Percentiles rank a stretch among this genome's conserved stretches.
phyloP scores from a whole-genome alignment of 2,888 invertebrate genomes.

The Drosophila prostipennis region DNA sequence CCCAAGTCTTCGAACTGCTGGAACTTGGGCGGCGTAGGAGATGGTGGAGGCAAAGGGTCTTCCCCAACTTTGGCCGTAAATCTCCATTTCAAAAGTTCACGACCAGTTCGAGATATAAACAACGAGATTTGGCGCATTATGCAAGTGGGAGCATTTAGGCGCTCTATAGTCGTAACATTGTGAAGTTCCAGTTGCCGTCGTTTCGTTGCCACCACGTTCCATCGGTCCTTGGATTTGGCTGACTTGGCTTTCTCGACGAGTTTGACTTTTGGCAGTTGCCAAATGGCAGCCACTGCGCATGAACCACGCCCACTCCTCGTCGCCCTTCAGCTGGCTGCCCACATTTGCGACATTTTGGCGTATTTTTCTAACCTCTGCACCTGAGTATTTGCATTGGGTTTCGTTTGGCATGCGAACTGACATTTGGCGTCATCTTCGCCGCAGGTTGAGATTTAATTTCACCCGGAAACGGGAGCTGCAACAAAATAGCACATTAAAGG shows the following conservation, averaged over 20 bases:
- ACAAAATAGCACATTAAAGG: constrained; percentile 13
- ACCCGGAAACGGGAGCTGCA: constrained; percentile 17
- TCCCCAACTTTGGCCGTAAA: constrained; percentile 34
- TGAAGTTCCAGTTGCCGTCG: constrained; percentile 46
- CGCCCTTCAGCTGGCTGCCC: constrained; percentile 22
- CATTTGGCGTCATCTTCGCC: constrained; percentile 3
- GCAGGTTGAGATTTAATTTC: constrained; percentile 15
- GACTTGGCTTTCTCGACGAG: constrained; percentile 2
- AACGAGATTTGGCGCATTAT: constrained; percentile 51
- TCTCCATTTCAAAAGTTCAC: constrained; percentile 41
- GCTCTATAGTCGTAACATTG: constrained; percentile 18
- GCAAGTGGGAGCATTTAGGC: constrained; percentile 58
- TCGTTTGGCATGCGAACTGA: constrained; percentile 6
- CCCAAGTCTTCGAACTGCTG: neutral
- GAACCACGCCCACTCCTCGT: constrained; percentile 31
- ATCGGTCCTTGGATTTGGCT: neutral
- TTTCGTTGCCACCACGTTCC: constrained; percentile 56
- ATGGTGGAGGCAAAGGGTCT: neutral
- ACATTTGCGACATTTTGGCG: constrained; percentile 32
- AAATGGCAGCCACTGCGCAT: constrained; percentile 56
- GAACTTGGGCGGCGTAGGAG: neutral
- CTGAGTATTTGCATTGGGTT: constrained; percentile 3
- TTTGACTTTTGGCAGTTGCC: constrained; percentile 26
- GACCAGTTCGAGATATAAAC: constrained; percentile 37
- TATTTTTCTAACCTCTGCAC: constrained; percentile 18